A percentile compares a stretch with the other conserved stretches of the same genome.
These are phyloP conservation scores for Lagocephalus sceleratus DNA, from an alignment of 2,797 vertebrate genomes.

Conservation along the genomic window DNA sequence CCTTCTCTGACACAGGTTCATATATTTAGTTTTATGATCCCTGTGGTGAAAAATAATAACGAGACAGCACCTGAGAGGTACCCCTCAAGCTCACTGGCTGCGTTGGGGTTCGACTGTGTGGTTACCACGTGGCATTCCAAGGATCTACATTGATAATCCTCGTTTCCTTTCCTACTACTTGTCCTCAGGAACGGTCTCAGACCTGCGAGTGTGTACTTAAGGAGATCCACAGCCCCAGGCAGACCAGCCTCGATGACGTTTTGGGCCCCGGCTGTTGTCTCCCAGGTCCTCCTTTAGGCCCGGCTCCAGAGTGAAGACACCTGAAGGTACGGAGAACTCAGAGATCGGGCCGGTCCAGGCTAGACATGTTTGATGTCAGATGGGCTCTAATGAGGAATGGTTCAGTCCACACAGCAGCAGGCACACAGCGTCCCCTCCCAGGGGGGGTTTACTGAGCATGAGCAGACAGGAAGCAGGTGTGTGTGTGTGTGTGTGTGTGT, in stretches of 20 bases:
- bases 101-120: no score
- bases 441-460: conserved; percentile 48
- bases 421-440: conserved; percentile 33
- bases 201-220: conserved; percentile 83
- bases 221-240: conserved; percentile 80
- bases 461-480: conserved; percentile 65
- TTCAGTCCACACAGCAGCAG: conserved; percentile 25
- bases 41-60: no score
- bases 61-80: no score
- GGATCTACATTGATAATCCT: background rate
- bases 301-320: conserved; percentile 3
- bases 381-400: conserved; percentile 49
- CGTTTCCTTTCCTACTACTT: background rate
- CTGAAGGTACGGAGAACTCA: no score
- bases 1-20: no score
- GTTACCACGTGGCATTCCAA: no score
- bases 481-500: conserved; percentile 32
- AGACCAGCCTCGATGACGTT: conserved; percentile 88
- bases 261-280: conserved; percentile 86
- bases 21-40: no score
- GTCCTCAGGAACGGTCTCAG: conserved; percentile 85
- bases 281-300: conserved; percentile 1
- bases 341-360: conserved; percentile 4
- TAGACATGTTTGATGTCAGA: conserved; percentile 38
- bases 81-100: no score